phyloP scores from a whole-genome alignment of 2,797 vertebrate species.

The Neopelma chrysocephalum region DNA sequence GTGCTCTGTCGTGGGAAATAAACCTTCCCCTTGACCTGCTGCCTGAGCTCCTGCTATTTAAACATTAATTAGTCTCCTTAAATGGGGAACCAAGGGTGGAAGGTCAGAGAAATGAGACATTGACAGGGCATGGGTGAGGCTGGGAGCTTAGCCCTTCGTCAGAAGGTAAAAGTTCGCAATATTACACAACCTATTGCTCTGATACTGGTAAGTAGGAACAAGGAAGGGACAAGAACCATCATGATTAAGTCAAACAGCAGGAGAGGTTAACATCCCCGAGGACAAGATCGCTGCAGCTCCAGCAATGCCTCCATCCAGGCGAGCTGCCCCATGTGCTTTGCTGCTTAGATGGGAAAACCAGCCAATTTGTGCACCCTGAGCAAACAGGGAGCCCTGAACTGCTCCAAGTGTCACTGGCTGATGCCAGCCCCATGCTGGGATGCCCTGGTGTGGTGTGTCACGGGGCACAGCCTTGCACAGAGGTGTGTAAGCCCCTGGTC shows the following conservation, averaged over 20 bases:
- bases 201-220: not conserved
- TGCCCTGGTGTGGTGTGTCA: not conserved
- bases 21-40: not conserved
- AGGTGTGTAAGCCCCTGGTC: not conserved
- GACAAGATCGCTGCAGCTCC: accelerated
- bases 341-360: not conserved
- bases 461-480: accelerated
- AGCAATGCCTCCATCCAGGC: not conserved
- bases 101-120: not conserved
- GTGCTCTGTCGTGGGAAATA: not conserved
- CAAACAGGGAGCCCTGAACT: not conserved
- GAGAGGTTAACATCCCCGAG: not conserved
- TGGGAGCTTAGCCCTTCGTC: not conserved
- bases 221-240: not conserved
- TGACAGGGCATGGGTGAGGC: not conserved
- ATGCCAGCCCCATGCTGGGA: accelerated
- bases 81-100: conserved; percentile 5
- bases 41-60: conserved; percentile 7
- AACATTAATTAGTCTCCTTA: conserved; percentile 49
- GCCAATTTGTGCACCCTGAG: not conserved
- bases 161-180: not conserved
- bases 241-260: not conserved
- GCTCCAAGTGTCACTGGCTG: not conserved
- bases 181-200: not conserved
- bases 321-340: accelerated